These are phyloP conservation scores for Oreotrochilus melanogaster DNA, from an alignment of 2,113 vertebrate species.

Conservation along the genomic window DNA sequence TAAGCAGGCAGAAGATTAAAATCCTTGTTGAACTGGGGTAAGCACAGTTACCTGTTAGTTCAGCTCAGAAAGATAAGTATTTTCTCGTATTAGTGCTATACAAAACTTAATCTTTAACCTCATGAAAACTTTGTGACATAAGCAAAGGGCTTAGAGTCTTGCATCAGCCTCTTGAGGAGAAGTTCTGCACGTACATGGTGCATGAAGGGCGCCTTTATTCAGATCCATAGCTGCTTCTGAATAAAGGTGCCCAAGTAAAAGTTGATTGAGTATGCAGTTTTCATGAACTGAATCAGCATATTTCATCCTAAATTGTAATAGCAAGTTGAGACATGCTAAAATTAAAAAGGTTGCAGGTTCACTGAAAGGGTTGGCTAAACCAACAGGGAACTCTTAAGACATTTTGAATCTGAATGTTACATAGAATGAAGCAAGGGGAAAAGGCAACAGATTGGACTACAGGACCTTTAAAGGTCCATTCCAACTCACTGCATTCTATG, in stretches of 20 bases:
- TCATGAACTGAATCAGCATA: neutral
- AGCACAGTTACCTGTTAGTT: neutral
- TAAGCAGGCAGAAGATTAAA: neutral
- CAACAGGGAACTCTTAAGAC: neutral
- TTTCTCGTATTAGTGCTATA: neutral
- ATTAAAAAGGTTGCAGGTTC: neutral
- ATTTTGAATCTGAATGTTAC: neutral
- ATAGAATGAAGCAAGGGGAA: neutral
- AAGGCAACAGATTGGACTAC: neutral
- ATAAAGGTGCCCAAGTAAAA: neutral
- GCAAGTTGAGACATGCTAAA: neutral
- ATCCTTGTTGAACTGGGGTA: neutral
- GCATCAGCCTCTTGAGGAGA: neutral
- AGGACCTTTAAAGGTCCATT: no score
- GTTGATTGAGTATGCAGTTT: neutral
- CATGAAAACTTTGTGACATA: neutral
- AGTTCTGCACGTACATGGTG: accelerated
- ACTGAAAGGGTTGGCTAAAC: neutral
- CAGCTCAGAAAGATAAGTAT: conserved; percentile 12
- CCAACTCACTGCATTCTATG: no score
- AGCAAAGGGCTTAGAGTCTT: neutral
- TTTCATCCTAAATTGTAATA: neutral
- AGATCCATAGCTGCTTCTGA: neutral
- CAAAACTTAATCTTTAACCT: neutral
- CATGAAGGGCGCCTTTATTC: neutral